A percentile compares a stretch with the other conserved stretches of the same genome.
Evolutionary conservation across 2,888 invertebrate species (phyloP).

Genomic region (Agonopterix subpropinquella): DNA sequence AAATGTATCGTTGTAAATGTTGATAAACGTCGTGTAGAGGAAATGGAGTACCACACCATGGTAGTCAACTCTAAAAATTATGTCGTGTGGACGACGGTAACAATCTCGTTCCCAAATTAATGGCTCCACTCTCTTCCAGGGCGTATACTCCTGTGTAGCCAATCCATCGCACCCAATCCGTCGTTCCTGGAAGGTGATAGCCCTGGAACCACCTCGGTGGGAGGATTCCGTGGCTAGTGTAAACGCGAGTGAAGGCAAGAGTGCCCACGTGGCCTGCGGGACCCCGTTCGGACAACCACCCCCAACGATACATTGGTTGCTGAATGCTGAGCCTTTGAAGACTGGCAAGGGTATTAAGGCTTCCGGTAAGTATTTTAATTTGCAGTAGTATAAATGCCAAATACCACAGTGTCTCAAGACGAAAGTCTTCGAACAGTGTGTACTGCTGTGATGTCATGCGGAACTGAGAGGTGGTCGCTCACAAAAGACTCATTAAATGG

Average conservation of each 20-base stretch:
- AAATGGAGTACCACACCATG: too few relatives aligned
- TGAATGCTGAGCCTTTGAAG: conserved; percentile 85
- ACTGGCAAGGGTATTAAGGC: conserved; percentile 44
- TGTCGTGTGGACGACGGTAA: too few relatives aligned
- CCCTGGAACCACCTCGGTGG: conserved; percentile 64
- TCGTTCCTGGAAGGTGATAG: conserved; percentile 58
- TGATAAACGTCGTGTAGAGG: too few relatives aligned
- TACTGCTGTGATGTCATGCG: too few relatives aligned
- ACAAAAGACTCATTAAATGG: too few relatives aligned
- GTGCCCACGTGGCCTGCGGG: conserved; percentile 68
- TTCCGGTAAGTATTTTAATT: conserved; percentile 36
- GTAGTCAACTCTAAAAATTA: too few relatives aligned
- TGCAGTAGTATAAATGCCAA: not conserved
- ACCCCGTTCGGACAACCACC: conserved; percentile 82
- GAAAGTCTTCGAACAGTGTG: too few relatives aligned
- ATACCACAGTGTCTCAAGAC: too few relatives aligned
- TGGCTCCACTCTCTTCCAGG: conserved; percentile 48
- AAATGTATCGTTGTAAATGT: too few relatives aligned
- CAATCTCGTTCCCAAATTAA: not conserved
- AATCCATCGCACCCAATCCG: conserved; percentile 80
- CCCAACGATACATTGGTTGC: conserved; percentile 88
- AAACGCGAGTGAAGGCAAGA: conserved; percentile 69
- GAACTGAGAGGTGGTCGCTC: too few relatives aligned
- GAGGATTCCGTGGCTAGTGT: conserved; percentile 68
- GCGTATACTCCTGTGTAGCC: conserved; percentile 86